Percentiles rank a stretch among this genome's conserved stretches.
phyloP scores from a whole-genome alignment of 1,140 invertebrate genomes.

The Euwallacea similis region DNA sequence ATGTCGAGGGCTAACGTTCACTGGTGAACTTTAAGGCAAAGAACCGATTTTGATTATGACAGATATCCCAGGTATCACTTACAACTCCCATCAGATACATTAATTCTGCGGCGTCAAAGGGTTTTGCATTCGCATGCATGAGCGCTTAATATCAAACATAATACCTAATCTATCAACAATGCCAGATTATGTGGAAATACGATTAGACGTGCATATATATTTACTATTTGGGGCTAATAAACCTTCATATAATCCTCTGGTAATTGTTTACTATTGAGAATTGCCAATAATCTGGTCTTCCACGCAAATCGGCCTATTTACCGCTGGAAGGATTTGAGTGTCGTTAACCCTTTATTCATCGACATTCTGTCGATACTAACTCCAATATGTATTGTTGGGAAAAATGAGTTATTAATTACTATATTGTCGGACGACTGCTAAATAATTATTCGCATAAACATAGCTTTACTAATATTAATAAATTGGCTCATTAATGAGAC shows the following conservation, averaged over 20 bases:
- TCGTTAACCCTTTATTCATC: conserved; percentile 10
- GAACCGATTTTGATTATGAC: conserved; percentile 24
- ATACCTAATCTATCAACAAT: conserved; percentile 39
- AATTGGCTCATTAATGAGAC: no score
- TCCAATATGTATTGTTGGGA: no score
- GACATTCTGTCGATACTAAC: no score
- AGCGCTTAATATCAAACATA: conserved; percentile 22
- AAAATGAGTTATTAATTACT: no score
- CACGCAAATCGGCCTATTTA: conserved; percentile 24
- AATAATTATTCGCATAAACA: no score
- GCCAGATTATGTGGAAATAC: conserved; percentile 31
- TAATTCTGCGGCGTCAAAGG: conserved; percentile 34
- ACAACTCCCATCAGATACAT: conserved; percentile 17
- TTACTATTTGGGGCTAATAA: conserved; percentile 33
- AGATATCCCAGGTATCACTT: conserved; percentile 27
- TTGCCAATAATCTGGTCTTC: conserved; percentile 27
- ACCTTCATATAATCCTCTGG: conserved; percentile 27
- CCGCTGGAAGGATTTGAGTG: conserved; percentile 21
- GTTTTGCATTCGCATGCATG: conserved; percentile 28
- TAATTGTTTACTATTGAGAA: conserved; percentile 37
- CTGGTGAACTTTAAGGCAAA: conserved; percentile 12
- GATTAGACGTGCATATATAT: conserved; percentile 37
- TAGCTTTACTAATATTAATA: no score
- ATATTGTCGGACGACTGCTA: no score
- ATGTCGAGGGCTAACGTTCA: conserved; percentile 20